These are phyloP conservation scores for Tuta absoluta DNA, from an alignment of 2,888 invertebrate genomes.

Conservation along the genomic window DNA sequence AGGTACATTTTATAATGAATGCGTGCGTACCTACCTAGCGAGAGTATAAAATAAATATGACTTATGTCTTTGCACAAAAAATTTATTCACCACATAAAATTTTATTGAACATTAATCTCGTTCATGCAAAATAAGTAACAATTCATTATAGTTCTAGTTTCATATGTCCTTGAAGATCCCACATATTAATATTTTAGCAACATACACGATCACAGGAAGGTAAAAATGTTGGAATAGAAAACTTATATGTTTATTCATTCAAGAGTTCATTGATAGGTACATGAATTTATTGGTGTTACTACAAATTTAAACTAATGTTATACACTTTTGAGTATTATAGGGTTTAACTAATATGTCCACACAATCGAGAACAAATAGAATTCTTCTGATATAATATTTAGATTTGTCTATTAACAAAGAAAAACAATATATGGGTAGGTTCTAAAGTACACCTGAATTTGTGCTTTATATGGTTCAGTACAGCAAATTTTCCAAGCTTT, in stretches of 20 bases:
- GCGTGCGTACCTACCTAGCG: too few species aligned
- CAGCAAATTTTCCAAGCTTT: conserved; percentile 54
- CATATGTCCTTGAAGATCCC: conserved; percentile 67
- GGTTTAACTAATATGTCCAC: not conserved
- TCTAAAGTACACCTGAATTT: conserved; percentile 1
- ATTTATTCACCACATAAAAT: conserved; percentile 81
- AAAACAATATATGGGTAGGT: not conserved
- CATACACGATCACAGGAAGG: conserved; percentile 79
- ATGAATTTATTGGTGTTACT: conserved; percentile 17
- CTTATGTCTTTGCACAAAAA: conserved; percentile 69
- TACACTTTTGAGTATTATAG: not conserved
- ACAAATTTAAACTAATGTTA: conserved; percentile 13
- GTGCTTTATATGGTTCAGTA: conserved; percentile 34
- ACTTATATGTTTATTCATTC: conserved; percentile 59
- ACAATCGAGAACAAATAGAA: not conserved
- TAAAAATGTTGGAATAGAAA: conserved; percentile 77
- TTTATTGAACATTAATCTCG: conserved; percentile 68
- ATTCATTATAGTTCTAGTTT: conserved; percentile 58
- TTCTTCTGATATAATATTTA: not conserved
- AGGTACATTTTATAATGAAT: too few species aligned
- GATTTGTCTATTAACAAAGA: not conserved
- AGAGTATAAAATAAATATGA: not conserved
- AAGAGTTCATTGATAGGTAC: conserved; percentile 48
- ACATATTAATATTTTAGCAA: conserved; percentile 71
- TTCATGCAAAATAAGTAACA: conserved; percentile 79